A percentile compares a stretch with the other conserved stretches of the same genome.
Conservation (phyloP, 2,797 vertebrate species). For the Amblyopsis hoosieri region DNA sequence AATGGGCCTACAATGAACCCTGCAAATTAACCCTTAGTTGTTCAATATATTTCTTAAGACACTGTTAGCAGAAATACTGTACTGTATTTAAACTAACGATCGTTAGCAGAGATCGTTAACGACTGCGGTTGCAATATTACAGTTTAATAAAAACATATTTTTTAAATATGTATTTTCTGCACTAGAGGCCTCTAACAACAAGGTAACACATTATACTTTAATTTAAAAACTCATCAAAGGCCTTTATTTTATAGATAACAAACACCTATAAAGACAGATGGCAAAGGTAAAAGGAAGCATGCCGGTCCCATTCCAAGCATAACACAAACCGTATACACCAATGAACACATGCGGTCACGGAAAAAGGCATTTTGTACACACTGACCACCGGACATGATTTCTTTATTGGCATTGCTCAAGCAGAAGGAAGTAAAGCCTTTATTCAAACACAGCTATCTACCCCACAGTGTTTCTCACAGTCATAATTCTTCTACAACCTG, state of each 20-base stretch:
- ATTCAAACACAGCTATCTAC: conserved; percentile 5
- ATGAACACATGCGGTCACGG: background rate
- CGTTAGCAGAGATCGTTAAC: no score
- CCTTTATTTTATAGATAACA: conserved; percentile 8
- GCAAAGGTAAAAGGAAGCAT: background rate
- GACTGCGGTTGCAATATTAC: no score
- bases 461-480: background rate
- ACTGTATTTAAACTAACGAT: no score
- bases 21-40: no score
- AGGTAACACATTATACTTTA: no score
- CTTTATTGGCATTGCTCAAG: conserved; percentile 20
- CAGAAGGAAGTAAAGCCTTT: conserved; percentile 13
- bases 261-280: background rate
- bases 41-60: no score
- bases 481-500: conserved; percentile 9
- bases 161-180: no score
- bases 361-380: conserved; percentile 1
- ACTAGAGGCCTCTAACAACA: no score
- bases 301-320: background rate
- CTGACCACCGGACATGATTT: background rate
- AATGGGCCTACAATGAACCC: no score
- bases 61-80: no score
- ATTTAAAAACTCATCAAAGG: conserved; percentile 5
- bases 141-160: no score
- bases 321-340: background rate